Base-by-base conservation (phyloP, 1,140 invertebrate species). In the Leucophenga varia region DNA sequence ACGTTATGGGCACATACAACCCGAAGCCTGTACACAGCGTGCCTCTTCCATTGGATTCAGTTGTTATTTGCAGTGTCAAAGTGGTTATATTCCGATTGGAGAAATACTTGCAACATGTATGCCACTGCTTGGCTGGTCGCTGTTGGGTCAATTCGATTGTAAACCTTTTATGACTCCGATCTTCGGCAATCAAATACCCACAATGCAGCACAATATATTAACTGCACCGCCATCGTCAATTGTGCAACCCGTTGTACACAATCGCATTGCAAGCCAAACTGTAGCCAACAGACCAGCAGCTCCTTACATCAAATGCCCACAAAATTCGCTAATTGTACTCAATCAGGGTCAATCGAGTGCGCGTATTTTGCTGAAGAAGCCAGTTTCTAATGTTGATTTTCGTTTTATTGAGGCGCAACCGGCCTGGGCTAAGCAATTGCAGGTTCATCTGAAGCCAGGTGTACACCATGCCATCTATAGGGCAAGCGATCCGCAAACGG, bases 351-450 rank as follows among this genome's bases (percentile, higher is more conserved):
- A 82, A 45, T 70, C 64, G 19, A 80, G 75, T 12, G 76, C 80
- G 25, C 72, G 80, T 47, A 80, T 87, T 25, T 78, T 78, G 13
- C 80, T 87, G 21, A 79, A 84, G 3, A 79, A 80, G 46, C 86
- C 86, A 0, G 80, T 82, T 59, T 83, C 85, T 12, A 87, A 86
- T 72, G 77, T 86, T 59, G 81, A 86, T 64, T 85, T 80, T 77
- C 84, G 82, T 52, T 81, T 84, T 55, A 79, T 88, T 13, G 78
- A 81, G 13, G 78, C 84, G 2, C 72, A 78, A 30, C 86, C 86
- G 14, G 43, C 72, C 3, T 87, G 86, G 86, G 85, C 79, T 0
- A 85, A 81, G 55, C 76, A 82, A 47, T 74, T 87, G 43, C 80
- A 83, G 50, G 82, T 77, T 35, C 80, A 83, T 57, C 72, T 87